A percentile compares a stretch with the other conserved stretches of the same genome.
Evolutionary conservation across 2,888 invertebrate species (phyloP).

Genomic region (Dromius quadrimaculatus): DNA sequence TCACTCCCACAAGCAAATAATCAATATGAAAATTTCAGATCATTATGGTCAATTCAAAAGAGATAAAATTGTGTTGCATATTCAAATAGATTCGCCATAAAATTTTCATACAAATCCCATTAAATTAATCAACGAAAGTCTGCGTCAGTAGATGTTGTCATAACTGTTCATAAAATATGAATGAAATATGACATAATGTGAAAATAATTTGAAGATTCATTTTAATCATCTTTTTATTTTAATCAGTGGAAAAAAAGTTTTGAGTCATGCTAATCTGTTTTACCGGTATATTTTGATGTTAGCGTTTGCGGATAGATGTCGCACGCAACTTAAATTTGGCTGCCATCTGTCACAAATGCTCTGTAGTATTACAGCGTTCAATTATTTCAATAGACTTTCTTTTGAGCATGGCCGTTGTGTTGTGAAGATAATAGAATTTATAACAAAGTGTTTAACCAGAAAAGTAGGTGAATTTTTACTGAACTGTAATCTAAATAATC

Average conservation of each 20-base stretch:
- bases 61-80: slow-evolving; percentile 15
- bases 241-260: slow-evolving; percentile 1
- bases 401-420: slow-evolving; percentile 43
- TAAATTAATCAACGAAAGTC: slow-evolving; percentile 8
- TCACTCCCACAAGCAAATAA: slow-evolving; percentile 5
- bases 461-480: slow-evolving; percentile 37
- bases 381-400: slow-evolving; percentile 37
- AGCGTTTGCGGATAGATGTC: neutral
- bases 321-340: neutral
- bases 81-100: slow-evolving; percentile 40
- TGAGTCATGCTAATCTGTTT: neutral
- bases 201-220: slow-evolving; percentile 18
- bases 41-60: slow-evolving; percentile 21
- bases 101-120: slow-evolving; percentile 42
- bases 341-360: slow-evolving; percentile 4
- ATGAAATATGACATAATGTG: slow-evolving; percentile 41
- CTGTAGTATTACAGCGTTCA: neutral
- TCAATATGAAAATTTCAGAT: neutral
- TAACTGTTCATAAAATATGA: slow-evolving; percentile 31
- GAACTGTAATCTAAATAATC: neutral
- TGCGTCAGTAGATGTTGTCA: slow-evolving; percentile 38
- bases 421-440: slow-evolving; percentile 34
- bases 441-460: neutral
- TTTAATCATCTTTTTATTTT: slow-evolving; percentile 12
- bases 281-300: neutral